Percentiles rank a stretch among this genome's conserved stretches.
Evolutionary conservation across 2,888 invertebrate species (phyloP).

Genomic region (Cenopis cana): DNA sequence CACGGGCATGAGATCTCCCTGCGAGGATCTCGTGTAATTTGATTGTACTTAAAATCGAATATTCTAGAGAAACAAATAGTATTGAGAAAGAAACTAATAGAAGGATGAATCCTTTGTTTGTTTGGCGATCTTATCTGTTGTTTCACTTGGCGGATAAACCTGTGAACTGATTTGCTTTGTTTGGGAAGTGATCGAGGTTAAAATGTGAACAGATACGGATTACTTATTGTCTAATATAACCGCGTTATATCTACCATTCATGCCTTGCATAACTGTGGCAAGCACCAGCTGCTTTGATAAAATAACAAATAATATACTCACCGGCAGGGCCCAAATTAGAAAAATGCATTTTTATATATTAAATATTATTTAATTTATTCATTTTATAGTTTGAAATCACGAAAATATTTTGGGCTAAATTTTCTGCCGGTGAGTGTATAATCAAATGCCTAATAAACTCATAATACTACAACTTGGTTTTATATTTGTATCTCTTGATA

Average conservation of each 20-base stretch:
- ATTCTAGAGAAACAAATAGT: slow-evolving; percentile 27
- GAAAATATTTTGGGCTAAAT: too few relatives aligned
- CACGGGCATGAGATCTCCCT: slow-evolving; percentile 58
- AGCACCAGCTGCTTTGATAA: not conserved
- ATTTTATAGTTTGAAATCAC: too few relatives aligned
- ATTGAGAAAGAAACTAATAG: slow-evolving; percentile 29
- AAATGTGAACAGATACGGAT: not conserved
- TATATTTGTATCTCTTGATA: not conserved
- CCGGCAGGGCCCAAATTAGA: too few relatives aligned
- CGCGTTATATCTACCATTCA: not conserved
- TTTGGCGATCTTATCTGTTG: slow-evolving; percentile 22
- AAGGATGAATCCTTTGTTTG: slow-evolving; percentile 31
- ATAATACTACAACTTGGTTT: not conserved
- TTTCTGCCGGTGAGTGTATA: too few relatives aligned
- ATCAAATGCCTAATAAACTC: not conserved
- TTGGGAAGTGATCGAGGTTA: not conserved
- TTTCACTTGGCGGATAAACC: slow-evolving; percentile 3
- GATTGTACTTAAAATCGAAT: slow-evolving; percentile 43
- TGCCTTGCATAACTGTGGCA: not conserved
- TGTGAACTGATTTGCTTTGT: slow-evolving; percentile 6
- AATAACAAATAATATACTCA: not conserved
- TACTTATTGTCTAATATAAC: not conserved
- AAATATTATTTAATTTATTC: too few relatives aligned
- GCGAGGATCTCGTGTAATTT: slow-evolving; percentile 49
- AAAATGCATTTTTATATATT: too few relatives aligned